Base-by-base conservation (phyloP, 2,888 invertebrate species). In the Pyrgus malvae region DNA sequence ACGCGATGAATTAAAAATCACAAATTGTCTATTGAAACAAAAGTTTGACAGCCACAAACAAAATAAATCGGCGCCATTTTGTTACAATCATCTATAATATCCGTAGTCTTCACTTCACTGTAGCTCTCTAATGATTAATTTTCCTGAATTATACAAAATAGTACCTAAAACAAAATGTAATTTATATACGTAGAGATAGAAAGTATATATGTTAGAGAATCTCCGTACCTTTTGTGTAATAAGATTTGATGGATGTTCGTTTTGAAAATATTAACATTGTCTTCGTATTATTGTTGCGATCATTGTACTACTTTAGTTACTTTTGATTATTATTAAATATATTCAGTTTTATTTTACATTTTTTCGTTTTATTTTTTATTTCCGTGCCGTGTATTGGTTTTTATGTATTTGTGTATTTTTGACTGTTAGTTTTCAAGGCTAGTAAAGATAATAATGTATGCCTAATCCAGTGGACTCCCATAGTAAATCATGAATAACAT, bases 301-400 rank as follows among this genome's bases (percentile, higher is more conserved):
- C 68, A 77, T 75, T 74, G 76, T 75, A 68, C 67, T 70, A 70
- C 73, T 80, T 81, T 83, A 83, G 77, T 80, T 82, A 83, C 80
- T 81, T 80, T 72, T 84, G 81, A 81, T 79, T 70, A 79, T 83
- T 79, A 83, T 80, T 87, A 78, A 90, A 89, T 90, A 90, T 90
- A 90, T 86, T 85, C 86, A 84, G 84, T 87, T 88, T 87, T 90
- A 89, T 88, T 90, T 90, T 82, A 86, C 76, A 69, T 79, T 65
- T 79, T 66, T 86, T 78, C n/a, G 83, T 87, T 91, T 90, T 78
- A 83, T 89, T 83, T 85, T 79, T 80, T 75, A 71, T 79, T 84
- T 78, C 54, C 77, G 74, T 82, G 76, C 57, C 63, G 69, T 76
- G 65, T 68, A 58, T 61, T 59, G 63, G 63, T 56, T 38, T 57